A percentile compares a stretch with the other conserved stretches of the same genome.
Conservation (phyloP, 2,888 invertebrate species). For the Papilio gigon region DNA sequence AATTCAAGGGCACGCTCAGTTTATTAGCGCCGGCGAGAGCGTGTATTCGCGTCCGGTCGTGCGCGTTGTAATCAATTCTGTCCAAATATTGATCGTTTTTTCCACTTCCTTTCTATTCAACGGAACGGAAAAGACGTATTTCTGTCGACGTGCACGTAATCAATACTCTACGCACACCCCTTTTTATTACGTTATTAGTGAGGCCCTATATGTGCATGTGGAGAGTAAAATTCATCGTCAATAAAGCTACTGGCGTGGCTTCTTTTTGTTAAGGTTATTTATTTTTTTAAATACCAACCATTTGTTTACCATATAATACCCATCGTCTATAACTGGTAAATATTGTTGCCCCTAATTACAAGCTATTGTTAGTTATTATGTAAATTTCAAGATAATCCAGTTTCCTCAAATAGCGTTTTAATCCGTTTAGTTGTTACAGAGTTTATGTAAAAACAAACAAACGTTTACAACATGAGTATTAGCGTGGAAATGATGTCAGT, state of each 20-base stretch:
- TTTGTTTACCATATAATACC: neutral
- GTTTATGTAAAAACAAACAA: neutral
- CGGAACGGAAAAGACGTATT: conserved; percentile 68
- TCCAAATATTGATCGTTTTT: conserved; percentile 81
- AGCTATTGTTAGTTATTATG: neutral
- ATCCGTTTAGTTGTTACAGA: neutral
- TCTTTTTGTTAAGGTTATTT: neutral
- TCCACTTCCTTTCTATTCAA: conserved; percentile 68
- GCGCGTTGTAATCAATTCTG: conserved; percentile 74
- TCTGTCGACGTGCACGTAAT: conserved; percentile 63
- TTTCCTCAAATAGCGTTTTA: neutral
- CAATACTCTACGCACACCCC: conserved; percentile 64
- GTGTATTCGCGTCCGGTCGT: conserved; percentile 71
- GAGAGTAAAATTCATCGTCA: neutral
- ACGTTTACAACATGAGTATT: neutral
- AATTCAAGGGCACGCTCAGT: conserved; percentile 58
- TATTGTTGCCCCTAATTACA: neutral
- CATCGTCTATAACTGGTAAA: neutral
- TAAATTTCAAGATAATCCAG: neutral
- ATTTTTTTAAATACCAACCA: neutral
- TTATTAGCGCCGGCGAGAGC: conserved; percentile 64
- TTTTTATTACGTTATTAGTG: conserved; percentile 50
- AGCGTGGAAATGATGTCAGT: neutral
- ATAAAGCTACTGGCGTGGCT: conserved; percentile 2
- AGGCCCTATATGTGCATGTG: conserved; percentile 44